Conservation (phyloP, 2,888 invertebrate genomes). For the Acholoe squamosa region DNA sequence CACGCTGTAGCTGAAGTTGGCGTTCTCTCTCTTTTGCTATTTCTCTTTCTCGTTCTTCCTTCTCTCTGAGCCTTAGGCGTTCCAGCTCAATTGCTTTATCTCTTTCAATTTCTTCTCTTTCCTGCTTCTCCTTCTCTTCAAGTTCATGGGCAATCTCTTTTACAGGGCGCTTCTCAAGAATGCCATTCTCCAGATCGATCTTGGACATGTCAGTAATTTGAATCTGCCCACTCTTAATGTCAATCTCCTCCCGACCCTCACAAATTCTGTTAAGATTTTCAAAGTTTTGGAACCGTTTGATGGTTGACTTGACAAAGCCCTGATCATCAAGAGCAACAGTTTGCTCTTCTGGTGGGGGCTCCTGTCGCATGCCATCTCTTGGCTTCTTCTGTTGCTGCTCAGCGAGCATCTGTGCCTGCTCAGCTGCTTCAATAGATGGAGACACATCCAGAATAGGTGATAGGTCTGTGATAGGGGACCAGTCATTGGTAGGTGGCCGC, state of each 20-base stretch:
- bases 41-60: conserved; percentile 48
- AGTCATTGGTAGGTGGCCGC: conserved; percentile 80
- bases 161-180: conserved; percentile 46
- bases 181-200: neutral
- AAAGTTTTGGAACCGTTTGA: conserved; percentile 58
- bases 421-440: conserved; percentile 83
- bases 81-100: conserved; percentile 47
- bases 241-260: conserved; percentile 61
- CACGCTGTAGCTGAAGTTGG: conserved; percentile 30
- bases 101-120: conserved; percentile 46
- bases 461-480: conserved; percentile 84
- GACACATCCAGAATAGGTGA: conserved; percentile 84
- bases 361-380: neutral
- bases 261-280: conserved; percentile 58
- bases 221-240: conserved; percentile 53
- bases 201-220: conserved; percentile 34
- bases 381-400: conserved; percentile 70
- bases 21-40: conserved; percentile 23
- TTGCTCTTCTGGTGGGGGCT: neutral
- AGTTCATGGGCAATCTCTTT: conserved; percentile 46
- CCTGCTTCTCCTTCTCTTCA: conserved; percentile 49
- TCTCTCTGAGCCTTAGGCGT: conserved; percentile 3
- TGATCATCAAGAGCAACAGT: neutral
- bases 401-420: conserved; percentile 81
- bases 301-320: conserved; percentile 53